Evolutionary conservation across 2,797 vertebrate genomes (phyloP), one percentile per base, ranked within the genome.

Genomic region (Ficedula albicollis): DNA sequence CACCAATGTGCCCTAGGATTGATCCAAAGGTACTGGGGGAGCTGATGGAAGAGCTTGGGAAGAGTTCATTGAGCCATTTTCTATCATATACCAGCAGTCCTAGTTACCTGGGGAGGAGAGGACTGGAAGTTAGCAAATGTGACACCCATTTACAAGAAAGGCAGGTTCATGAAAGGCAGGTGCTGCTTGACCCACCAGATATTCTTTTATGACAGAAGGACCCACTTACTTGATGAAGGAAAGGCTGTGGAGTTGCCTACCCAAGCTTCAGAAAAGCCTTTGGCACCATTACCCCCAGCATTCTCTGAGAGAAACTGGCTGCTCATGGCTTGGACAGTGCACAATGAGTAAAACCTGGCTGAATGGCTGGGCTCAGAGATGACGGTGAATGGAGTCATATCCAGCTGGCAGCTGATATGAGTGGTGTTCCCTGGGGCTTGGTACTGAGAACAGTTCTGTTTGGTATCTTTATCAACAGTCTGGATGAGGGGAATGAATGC

Each of bases 401-500:
- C 13, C 63, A 56, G 15, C 36, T 27, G 32, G 36, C 23, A 48
- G 9, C 23, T 1, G 0, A 23, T 25, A 60, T 41, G 46, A 67
- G 26, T 22, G 34, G 12, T 13, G 15, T 11, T 67, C 12, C 15
- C 39, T 34, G 23, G 32, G 27, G 13, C 27, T 56, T 15, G 36
- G 26, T 36, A 9, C 4, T 36, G 34, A 10, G 10, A 15, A 22
- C 13, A 32, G 30, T 13, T 46, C 39, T 74, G 10, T 48, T 46
- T 54, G 32, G 8, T 54, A 23, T 54, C 9, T 67, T 54, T 32
- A 81, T 54, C 30, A 39, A 27, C 17, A 34, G 22, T 15, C 21
- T 60, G 18, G 30, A 46, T 32, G 18, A 60, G 30, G 15, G 26
- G 21, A 54, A 27, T 0, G 0, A 46, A n/a, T 32, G 25, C 21